Conservation (phyloP, 2,797 vertebrate genomes). For the Geotria australis region DNA sequence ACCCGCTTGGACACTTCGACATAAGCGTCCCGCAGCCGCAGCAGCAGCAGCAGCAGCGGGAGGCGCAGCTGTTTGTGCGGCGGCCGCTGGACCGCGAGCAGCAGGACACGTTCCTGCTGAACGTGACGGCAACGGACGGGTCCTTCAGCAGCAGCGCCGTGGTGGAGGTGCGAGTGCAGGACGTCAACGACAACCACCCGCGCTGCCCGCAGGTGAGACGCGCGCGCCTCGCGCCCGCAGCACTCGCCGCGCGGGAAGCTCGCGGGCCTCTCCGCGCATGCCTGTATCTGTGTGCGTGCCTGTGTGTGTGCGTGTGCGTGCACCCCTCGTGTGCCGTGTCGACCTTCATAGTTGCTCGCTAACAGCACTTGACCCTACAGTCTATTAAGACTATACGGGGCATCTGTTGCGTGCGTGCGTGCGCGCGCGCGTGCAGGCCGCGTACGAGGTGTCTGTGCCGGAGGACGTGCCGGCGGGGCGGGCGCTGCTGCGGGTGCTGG, state of each 20-base stretch:
- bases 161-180: constrained; percentile 51
- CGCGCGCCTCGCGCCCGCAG: too few relatives aligned
- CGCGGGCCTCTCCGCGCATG: too few relatives aligned
- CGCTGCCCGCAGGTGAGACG: constrained; percentile 47
- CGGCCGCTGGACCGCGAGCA: constrained; percentile 57
- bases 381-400: too few relatives aligned
- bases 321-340: too few relatives aligned
- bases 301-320: neutral
- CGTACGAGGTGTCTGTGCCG: constrained; percentile 29
- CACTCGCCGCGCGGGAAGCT: too few relatives aligned
- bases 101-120: constrained; percentile 44
- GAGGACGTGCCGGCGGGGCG: constrained; percentile 49
- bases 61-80: constrained; percentile 94
- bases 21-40: too few relatives aligned
- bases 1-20: constrained; percentile 52
- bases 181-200: constrained; percentile 73
- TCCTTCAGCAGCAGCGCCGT: constrained; percentile 52
- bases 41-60: constrained; percentile 45
- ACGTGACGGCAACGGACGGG: constrained; percentile 69
- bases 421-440: constrained; percentile 13
- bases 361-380: too few relatives aligned
- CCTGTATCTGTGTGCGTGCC: neutral
- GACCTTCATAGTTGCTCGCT: too few relatives aligned
- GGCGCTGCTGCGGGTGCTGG: constrained; percentile 33
- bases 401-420: neutral